Conservation (phyloP, 2,113 vertebrate species). For the Pampusana beccarii region DNA sequence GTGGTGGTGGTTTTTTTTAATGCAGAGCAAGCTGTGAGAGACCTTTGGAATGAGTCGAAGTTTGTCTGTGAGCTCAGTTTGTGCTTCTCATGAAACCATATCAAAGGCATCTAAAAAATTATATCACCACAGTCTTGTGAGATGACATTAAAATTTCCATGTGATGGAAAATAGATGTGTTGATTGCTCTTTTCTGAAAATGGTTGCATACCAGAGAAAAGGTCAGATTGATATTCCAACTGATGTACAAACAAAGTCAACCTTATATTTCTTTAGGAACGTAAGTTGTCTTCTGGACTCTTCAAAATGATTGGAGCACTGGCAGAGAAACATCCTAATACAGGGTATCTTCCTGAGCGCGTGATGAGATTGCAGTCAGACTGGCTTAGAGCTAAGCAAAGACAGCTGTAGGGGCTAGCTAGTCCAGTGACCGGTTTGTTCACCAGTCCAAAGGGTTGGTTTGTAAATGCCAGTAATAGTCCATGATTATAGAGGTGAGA, state of each 20-base stretch:
- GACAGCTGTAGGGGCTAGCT: neutral
- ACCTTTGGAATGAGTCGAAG: neutral
- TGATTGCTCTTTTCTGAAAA: neutral
- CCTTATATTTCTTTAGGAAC: slow-evolving; percentile 2
- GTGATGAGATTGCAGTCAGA: neutral
- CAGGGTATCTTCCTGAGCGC: neutral
- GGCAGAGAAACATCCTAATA: slow-evolving; percentile 4
- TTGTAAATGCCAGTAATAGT: neutral
- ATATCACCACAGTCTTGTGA: neutral
- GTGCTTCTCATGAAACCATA: neutral
- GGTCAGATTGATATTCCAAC: neutral
- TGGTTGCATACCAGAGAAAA: neutral
- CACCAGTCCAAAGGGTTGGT: neutral
- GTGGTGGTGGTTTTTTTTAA: neutral
- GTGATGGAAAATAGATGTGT: neutral
- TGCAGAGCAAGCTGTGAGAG: neutral
- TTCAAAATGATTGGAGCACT: neutral
- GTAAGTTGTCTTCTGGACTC: slow-evolving; percentile 6
- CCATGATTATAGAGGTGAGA: neutral
- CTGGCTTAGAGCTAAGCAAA: neutral
- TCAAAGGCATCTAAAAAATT: neutral
- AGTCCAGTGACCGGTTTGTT: slow-evolving; percentile 10
- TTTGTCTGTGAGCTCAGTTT: neutral
- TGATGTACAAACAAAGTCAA: neutral
- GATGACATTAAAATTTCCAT: neutral